Evolutionary conservation across 1,140 invertebrate species (phyloP).

Genomic region (Drosophila busckii): DNA sequence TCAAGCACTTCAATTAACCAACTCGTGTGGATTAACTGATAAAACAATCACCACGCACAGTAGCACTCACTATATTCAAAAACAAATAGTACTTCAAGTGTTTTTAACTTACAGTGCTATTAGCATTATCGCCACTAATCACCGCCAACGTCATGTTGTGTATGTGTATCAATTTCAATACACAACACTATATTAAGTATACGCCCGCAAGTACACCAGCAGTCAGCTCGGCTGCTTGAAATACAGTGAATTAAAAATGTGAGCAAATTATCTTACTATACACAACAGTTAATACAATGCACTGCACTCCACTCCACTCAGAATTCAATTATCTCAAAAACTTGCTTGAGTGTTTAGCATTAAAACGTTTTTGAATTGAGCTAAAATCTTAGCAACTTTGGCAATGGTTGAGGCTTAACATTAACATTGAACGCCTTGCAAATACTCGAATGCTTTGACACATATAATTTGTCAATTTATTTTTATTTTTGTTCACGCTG

Average conservation of each 20-base stretch:
- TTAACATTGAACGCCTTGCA: constrained; percentile 47
- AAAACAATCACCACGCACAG: background rate
- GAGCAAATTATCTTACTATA: constrained; percentile 49
- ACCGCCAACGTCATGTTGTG: constrained; percentile 42
- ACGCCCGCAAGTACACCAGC: constrained; percentile 30
- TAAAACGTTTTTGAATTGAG: constrained; percentile 21
- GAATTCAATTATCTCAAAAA: constrained; percentile 48
- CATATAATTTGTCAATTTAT: constrained; percentile 1
- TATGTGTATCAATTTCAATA: constrained; percentile 2
- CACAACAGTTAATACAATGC: constrained; percentile 24
- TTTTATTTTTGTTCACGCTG: constrained; percentile 4
- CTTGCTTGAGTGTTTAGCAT: constrained; percentile 37
- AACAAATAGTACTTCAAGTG: constrained; percentile 6
- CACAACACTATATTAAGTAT: constrained; percentile 38
- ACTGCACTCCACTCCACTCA: constrained; percentile 43
- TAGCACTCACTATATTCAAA: constrained; percentile 22
- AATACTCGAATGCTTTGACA: constrained; percentile 18
- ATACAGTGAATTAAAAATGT: constrained; percentile 50
- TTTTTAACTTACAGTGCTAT: constrained; percentile 52
- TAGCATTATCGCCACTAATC: constrained; percentile 38
- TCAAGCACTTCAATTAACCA: background rate
- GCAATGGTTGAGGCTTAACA: constrained; percentile 51
- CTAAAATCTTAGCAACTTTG: constrained; percentile 14
- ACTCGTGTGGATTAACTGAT: too few species aligned
- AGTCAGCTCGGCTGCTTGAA: constrained; percentile 30